Percentiles rank a stretch among this genome's conserved stretches.
Conservation (phyloP, 2,113 vertebrate genomes). For the Tapirus terrestris region DNA sequence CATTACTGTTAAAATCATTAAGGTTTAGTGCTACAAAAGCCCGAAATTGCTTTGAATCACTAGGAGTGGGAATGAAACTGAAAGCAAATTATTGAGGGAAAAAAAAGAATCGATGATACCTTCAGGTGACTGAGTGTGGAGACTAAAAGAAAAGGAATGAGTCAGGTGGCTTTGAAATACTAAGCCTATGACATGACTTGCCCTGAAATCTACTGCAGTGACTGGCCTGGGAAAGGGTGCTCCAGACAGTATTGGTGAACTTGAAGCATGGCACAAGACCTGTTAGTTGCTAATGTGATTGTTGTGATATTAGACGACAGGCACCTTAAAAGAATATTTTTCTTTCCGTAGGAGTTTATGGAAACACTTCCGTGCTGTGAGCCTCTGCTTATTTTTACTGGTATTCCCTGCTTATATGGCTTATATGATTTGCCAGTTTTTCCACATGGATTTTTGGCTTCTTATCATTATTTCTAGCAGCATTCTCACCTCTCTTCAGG, state of each 20-base stretch:
- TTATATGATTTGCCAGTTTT: conserved; percentile 99
- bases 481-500: conserved; percentile 98
- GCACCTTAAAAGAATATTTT: background rate
- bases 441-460: conserved; percentile 99
- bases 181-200: accelerated
- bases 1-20: background rate
- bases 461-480: conserved; percentile 99
- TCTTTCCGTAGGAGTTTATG: conserved; percentile 93
- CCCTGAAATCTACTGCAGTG: background rate
- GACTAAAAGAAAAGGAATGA: background rate
- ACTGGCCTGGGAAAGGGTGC: no score
- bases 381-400: conserved; percentile 95
- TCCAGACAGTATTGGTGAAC: background rate
- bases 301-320: background rate
- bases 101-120: background rate
- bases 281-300: background rate
- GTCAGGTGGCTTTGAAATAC: background rate
- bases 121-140: background rate
- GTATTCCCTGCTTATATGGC: conserved; percentile 98
- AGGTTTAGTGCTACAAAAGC: background rate
- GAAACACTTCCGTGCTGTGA: conserved; percentile 98
- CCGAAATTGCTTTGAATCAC: background rate
- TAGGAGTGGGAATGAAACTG: background rate
- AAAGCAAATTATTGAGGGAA: background rate
- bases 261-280: background rate